These are phyloP conservation scores for Lota lota DNA, from an alignment of 2,113 vertebrate species.

Conservation along the genomic window DNA sequence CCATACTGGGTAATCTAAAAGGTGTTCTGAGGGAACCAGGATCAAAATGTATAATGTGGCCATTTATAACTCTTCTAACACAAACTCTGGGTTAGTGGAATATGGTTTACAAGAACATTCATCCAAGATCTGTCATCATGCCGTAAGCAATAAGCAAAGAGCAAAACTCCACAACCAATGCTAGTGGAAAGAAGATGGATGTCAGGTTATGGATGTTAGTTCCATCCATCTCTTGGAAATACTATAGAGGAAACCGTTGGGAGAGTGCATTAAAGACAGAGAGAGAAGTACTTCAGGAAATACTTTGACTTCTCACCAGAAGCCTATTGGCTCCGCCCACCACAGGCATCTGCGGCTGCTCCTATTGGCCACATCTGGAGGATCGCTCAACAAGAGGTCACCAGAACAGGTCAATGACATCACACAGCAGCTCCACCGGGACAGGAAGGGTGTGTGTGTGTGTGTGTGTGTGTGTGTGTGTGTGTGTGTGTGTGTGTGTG, in stretches of 20 bases:
- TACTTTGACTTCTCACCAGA: not conserved
- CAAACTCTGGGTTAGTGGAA: too few species aligned
- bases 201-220: not conserved
- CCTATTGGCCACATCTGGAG: conserved; percentile 63
- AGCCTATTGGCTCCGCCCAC: conserved; percentile 19
- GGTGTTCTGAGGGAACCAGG: too few species aligned
- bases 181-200: not conserved
- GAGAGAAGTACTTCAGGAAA: not conserved
- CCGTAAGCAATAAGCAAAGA: too few species aligned
- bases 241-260: not conserved
- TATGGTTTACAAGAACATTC: too few species aligned
- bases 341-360: conserved; percentile 32
- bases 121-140: too few species aligned
- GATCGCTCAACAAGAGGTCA: conserved; percentile 50
- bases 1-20: too few species aligned
- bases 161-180: too few species aligned
- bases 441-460: conserved; percentile 12
- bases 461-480: conserved; percentile 6
- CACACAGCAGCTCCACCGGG: conserved; percentile 21
- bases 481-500: not conserved
- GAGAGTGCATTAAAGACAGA: not conserved
- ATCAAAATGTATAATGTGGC: too few species aligned
- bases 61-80: too few species aligned
- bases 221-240: not conserved
- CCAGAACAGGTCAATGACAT: conserved; percentile 43